phyloP scores from a whole-genome alignment of 2,797 vertebrate genomes.

The Falco naumanni region DNA sequence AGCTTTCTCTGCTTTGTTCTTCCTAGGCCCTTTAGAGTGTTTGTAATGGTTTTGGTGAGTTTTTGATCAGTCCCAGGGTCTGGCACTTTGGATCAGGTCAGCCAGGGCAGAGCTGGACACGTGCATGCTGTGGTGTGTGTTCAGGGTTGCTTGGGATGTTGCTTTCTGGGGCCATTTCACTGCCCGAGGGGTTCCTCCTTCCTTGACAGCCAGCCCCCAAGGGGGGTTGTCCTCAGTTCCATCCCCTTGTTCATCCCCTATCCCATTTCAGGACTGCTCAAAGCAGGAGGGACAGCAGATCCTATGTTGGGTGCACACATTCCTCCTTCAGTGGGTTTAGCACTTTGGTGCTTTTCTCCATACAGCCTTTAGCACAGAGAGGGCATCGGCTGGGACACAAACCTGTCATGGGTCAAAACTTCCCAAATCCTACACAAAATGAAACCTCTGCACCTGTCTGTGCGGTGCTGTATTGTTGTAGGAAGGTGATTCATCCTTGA shows the following conservation, averaged over 20 bases:
- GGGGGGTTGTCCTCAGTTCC: not conserved
- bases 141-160: not conserved
- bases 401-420: not conserved
- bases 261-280: not conserved
- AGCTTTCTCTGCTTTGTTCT: not conserved
- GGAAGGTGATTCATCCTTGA: not conserved
- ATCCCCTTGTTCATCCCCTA: not conserved
- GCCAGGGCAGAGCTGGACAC: not conserved
- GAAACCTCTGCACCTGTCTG: not conserved
- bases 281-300: not conserved
- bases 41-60: not conserved
- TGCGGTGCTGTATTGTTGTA: not conserved
- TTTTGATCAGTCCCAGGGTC: not conserved
- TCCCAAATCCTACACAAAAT: not conserved
- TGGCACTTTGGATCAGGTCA: not conserved
- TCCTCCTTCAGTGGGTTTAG: not conserved
- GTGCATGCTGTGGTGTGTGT: not conserved
- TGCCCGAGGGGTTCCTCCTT: not conserved
- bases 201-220: not conserved
- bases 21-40: not conserved
- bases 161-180: not conserved
- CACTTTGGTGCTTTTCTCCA: not conserved
- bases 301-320: accelerated
- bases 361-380: not conserved
- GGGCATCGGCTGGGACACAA: not conserved